These are phyloP conservation scores for Eupeodes latifasciatus DNA, from an alignment of 2,888 invertebrate genomes.

Conservation along the genomic window DNA sequence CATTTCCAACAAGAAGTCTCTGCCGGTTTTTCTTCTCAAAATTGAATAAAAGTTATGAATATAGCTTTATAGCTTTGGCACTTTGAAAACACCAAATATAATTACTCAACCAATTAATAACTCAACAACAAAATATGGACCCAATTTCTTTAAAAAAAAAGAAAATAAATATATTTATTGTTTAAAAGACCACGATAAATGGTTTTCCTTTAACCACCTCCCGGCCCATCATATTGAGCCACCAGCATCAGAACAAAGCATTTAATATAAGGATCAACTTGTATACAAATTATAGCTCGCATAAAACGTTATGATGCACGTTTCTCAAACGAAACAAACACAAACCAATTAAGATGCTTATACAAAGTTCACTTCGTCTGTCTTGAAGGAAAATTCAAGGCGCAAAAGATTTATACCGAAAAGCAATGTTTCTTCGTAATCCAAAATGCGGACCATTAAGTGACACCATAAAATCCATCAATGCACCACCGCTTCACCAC, in stretches of 20 bases:
- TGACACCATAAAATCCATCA: constrained; percentile 76
- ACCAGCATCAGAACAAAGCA: constrained; percentile 24
- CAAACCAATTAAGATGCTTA: constrained; percentile 62
- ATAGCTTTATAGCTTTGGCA: constrained; percentile 53
- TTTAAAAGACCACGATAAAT: neutral
- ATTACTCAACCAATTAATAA: constrained; percentile 72
- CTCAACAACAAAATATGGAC: constrained; percentile 45
- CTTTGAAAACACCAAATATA: constrained; percentile 63
- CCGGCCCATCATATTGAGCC: neutral
- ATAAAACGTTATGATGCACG: constrained; percentile 74
- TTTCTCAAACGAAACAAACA: constrained; percentile 64
- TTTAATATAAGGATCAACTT: constrained; percentile 67
- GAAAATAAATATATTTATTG: neutral
- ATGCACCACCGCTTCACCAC: constrained; percentile 24
- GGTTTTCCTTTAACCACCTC: neutral
- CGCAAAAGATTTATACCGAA: constrained; percentile 27
- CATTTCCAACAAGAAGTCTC: neutral
- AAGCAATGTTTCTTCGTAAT: constrained; percentile 70
- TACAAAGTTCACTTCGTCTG: neutral
- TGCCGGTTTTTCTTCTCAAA: neutral
- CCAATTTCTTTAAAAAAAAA: neutral
- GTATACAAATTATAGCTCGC: constrained; percentile 69
- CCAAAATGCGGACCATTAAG: constrained; percentile 73
- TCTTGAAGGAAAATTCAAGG: neutral
- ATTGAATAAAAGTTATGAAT: constrained; percentile 62